Base-by-base conservation (phyloP, 2,113 vertebrate genomes). In the Sciurus niger region DNA sequence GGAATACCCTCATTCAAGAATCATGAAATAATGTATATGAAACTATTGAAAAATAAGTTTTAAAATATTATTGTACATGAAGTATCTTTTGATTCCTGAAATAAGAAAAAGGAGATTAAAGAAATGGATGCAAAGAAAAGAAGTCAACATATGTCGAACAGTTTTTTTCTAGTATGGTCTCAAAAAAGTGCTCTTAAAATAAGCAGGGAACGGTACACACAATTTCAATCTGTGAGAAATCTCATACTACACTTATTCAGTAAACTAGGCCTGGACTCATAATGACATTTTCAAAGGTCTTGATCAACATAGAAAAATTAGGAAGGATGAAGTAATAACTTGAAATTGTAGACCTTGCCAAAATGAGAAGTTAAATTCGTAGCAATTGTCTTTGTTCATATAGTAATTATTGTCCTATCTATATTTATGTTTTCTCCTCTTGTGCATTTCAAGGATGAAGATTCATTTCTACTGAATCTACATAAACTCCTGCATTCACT, bases 301-400 rank as follows among this genome's bases (percentile, higher is more conserved):
- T 94, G 34, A 20, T 34, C 63, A 28, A 74, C 70, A n/a, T 43
- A 86, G n/a, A 48, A 30, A 93, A 93, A 74, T 89, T 76, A 90
- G 17, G 1, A 72, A 95, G 1, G 34, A 67, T 78, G 93, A 30
- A 86, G 5, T 80, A 92, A 89, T 65, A 78, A 67, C 40, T 79
- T 3, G 90, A 74, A 80, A 72, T 46, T 46, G 37, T 14, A 53
- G n/a, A 92, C 18, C 24, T 96, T 24, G 18, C 9, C 55, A 88
- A 94, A 96, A 68, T 43, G 22, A 77, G 28, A 93, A 51, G 14
- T 73, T 94, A 63, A 77, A 93, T 77, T 80, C 58, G 43, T 24
- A 78, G 40, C n/a, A 55, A 88, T 73, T 53, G 67, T 96, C 37
- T 89, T 67, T 68, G 51, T 89, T 95, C 24, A 80, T 93, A 67